Base-by-base conservation (phyloP, 2,888 invertebrate genomes). In the Acrocyrtus sp. region DNA sequence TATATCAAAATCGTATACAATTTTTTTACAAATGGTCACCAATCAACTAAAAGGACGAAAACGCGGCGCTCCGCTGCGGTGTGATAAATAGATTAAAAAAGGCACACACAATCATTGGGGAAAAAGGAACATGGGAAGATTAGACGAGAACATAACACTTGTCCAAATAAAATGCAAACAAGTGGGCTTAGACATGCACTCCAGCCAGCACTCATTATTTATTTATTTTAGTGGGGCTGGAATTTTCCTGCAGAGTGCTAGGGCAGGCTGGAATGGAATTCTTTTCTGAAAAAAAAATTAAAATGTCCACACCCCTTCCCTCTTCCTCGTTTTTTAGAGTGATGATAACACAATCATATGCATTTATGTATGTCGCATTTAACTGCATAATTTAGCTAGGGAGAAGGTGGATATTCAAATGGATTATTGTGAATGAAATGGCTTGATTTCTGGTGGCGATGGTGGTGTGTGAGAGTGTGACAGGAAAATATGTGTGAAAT, bases 291-390 rank as follows among this genome's bases (percentile, higher is more conserved):
- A 12, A 34, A 34, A 34, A 12, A 19, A 24, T 21, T 51, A 17
- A 27, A 53, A 53, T 26, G 22, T 51, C 50, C 50, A 51, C 50
- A 51, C 50, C 50, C 50, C 17, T 22, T 15, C 8, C 26, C 50
- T 47, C 8, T 47, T 3, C 10, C 47, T 47, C 34, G 6, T 34
- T 34, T 5, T 34, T 12, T 5, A 12, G 34, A 8, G 34, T 34
- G 34, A 34, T 34, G 12, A 34, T 34, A n/a, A n/a, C n/a, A n/a
- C n/a, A n/a, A n/a, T n/a, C n/a, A n/a, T n/a, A n/a, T n/a, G n/a
- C n/a, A n/a, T n/a, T n/a, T n/a, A n/a, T n/a, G n/a, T n/a, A n/a
- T n/a, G n/a, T n/a, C n/a, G n/a, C n/a, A n/a, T n/a, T n/a, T n/a
- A n/a, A n/a, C n/a, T n/a, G n/a, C n/a, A n/a, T n/a, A n/a, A n/a